A percentile compares a stretch with the other conserved stretches of the same genome.
Evolutionary conservation across 2,797 vertebrate genomes (phyloP).

Genomic region (Petrocephalus sullivani): DNA sequence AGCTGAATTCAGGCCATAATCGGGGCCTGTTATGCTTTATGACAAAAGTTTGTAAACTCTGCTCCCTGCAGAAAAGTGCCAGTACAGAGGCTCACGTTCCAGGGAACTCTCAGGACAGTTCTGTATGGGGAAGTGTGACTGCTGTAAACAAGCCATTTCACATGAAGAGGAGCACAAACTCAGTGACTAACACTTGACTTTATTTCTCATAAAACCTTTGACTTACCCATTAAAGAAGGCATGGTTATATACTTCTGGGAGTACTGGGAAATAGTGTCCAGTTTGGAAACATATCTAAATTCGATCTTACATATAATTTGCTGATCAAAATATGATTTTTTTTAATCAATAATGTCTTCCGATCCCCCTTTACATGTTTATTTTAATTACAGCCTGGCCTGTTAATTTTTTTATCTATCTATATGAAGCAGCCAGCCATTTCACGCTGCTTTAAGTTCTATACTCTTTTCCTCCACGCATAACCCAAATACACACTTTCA

Average conservation of each 20-base stretch:
- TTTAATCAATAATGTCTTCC: neutral
- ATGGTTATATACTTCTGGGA: neutral
- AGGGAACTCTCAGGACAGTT: neutral
- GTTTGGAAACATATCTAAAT: neutral
- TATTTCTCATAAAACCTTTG: neutral
- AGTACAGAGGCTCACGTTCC: neutral
- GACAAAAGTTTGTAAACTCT: neutral
- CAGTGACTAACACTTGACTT: neutral
- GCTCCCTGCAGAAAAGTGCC: neutral
- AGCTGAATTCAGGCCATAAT: neutral
- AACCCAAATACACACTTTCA: neutral
- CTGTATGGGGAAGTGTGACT: neutral
- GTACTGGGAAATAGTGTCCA: neutral
- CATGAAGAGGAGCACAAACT: neutral
- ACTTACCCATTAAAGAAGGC: neutral
- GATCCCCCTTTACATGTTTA: neutral
- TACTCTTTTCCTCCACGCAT: neutral
- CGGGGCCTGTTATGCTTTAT: neutral
- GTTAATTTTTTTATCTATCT: neutral
- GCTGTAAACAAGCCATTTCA: neutral
- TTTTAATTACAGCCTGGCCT: neutral
- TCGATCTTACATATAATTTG: neutral
- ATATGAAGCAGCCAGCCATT: neutral
- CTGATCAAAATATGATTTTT: neutral
- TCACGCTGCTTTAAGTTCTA: neutral